These are phyloP conservation scores for Atractosteus spatula DNA, from an alignment of 2,113 vertebrate genomes.

Conservation along the genomic window DNA sequence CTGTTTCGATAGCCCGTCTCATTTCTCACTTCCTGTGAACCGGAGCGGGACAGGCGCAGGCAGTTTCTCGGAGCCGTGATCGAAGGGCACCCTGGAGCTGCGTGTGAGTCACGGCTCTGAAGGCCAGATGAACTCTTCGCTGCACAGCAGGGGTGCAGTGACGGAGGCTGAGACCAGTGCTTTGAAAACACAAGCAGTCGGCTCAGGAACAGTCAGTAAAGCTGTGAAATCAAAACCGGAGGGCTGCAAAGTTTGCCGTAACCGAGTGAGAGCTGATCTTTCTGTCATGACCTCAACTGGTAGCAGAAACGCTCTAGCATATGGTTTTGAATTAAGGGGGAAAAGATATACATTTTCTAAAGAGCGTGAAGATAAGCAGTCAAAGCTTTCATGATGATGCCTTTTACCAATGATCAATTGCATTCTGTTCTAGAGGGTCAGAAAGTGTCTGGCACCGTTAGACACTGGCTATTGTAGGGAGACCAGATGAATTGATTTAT, in stretches of 20 bases:
- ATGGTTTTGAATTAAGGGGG: no score
- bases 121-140: no score
- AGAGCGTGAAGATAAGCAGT: neutral
- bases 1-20: neutral
- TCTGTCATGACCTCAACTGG: no score
- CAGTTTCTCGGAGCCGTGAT: neutral
- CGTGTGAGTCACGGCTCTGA: neutral
- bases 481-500: constrained; percentile 9
- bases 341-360: no score
- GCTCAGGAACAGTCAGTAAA: no score
- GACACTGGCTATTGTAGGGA: neutral
- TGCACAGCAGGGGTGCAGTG: neutral
- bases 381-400: no score
- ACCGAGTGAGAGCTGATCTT: no score
- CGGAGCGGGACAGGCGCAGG: neutral
- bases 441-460: neutral
- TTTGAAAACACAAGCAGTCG: no score
- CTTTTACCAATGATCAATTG: neutral
- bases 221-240: no score
- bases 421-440: neutral
- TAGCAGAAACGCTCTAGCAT: no score
- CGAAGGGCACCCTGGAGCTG: neutral
- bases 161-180: neutral
- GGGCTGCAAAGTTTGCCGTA: no score
- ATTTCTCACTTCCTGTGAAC: neutral